These are phyloP conservation scores for Pollenia labialis DNA, from an alignment of 2,888 invertebrate species.

Conservation along the genomic window DNA sequence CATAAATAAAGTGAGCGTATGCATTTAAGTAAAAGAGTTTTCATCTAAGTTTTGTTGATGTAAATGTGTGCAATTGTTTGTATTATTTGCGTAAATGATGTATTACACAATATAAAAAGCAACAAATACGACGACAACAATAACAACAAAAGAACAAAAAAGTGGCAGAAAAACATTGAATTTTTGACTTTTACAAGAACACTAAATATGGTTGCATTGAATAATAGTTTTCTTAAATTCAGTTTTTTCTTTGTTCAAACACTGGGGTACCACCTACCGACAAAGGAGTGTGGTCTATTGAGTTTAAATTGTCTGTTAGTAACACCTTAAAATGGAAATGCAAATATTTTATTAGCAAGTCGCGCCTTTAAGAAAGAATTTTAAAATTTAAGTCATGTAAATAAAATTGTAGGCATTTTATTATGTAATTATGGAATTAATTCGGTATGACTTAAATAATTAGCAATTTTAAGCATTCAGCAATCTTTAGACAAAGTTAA, in stretches of 20 bases:
- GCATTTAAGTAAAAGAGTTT: conserved; percentile 15
- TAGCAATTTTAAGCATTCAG: neutral
- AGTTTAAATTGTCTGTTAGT: neutral
- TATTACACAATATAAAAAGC: conserved; percentile 66
- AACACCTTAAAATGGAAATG: conserved; percentile 25
- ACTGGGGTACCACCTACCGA: neutral
- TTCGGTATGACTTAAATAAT: neutral
- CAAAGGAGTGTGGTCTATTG: conserved; percentile 9
- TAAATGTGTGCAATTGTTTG: conserved; percentile 60
- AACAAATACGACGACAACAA: neutral
- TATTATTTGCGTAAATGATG: conserved; percentile 74
- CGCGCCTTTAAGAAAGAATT: conserved; percentile 11
- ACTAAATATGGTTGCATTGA: conserved; percentile 49
- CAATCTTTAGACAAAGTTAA: no score
- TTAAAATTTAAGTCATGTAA: conserved; percentile 1
- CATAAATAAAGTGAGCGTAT: neutral
- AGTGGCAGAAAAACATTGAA: conserved; percentile 4
- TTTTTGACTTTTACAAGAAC: conserved; percentile 47
- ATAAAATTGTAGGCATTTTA: neutral
- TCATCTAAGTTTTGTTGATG: neutral
- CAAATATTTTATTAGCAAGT: conserved; percentile 1
- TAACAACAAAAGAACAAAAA: neutral
- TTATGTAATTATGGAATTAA: neutral
- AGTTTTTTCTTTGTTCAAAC: neutral
- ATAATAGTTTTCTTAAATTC: neutral